Evolutionary conservation across 2,888 invertebrate genomes (phyloP), one percentile per base, ranked within the genome.

Genomic region (Epinotia nisella): DNA sequence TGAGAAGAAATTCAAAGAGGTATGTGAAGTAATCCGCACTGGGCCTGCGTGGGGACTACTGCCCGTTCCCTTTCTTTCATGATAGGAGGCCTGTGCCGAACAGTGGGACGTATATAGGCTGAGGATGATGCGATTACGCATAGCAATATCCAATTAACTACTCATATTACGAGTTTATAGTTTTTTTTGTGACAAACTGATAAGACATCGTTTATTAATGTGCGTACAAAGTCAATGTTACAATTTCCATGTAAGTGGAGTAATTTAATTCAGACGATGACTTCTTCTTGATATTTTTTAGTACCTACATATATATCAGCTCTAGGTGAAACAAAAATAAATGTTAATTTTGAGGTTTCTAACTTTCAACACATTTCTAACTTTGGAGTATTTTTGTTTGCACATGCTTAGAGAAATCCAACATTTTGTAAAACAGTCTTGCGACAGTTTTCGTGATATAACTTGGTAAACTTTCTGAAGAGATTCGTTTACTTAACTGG

Each of bases 401-500:
- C 7, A 49, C n/a, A n/a, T 49, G 15, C n/a, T 13, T 49, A 5
- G 15, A 49, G n/a, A n/a, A 49, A 39, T 2, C 17, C 39, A 1
- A 61, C 15, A 61, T 56, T 70, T 41, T 35, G 39, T 45, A 45
- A 45, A 15, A 2, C n/a, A 10, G 9, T 39, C 21, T 61, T 61
- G 49, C 56, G 61, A 49, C 39, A 49, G 49, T 58, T 51, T 35
- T 35, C 58, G 35, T 71, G 21, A 65, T 55, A 68, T 55, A 56
- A 61, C 49, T 72, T 45, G 11, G 55, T 45, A 35, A 72, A 72
- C 19, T 72, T 72, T 68, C 24, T 68, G 5, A 39, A 67, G 61
- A 56, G 35, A 62, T 53, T 64, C 62, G 51, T 66, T 68, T 73
- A 61, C 68, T 68, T 53, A 72, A 68, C 62, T 39, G 62, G 62